phyloP scores from a whole-genome alignment of 2,797 vertebrate species.

The Malacoraja senta region DNA sequence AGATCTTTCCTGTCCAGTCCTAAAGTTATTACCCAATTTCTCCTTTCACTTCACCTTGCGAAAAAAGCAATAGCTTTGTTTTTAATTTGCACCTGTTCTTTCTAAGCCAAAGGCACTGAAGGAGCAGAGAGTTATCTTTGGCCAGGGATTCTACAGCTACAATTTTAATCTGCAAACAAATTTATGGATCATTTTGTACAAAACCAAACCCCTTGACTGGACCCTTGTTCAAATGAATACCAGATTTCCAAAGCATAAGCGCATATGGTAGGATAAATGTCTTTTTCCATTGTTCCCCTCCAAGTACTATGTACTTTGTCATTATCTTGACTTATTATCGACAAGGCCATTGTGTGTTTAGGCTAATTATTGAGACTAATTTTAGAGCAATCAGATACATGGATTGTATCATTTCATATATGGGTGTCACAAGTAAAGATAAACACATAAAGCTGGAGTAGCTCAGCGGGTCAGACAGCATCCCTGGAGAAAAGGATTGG shows the following conservation, averaged over 20 bases:
- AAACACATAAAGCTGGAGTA: too few relatives aligned
- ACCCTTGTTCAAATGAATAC: neutral
- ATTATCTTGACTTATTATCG: neutral
- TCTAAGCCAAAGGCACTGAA: neutral
- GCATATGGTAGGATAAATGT: neutral
- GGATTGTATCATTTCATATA: too few relatives aligned
- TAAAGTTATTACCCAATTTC: neutral
- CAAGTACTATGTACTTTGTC: too few relatives aligned
- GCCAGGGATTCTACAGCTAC: neutral
- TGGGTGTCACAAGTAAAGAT: too few relatives aligned
- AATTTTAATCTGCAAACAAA: neutral
- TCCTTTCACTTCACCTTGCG: neutral
- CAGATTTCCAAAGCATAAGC: neutral
- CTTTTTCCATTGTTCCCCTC: too few relatives aligned
- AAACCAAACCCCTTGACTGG: constrained; percentile 14
- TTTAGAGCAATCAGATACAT: neutral
- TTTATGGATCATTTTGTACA: neutral
- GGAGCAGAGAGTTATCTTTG: neutral
- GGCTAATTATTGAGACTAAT: neutral
- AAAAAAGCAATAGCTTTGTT: neutral
- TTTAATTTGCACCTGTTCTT: constrained; percentile 22
- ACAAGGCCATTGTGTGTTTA: neutral
- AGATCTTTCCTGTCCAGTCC: neutral
- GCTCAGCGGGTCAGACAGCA: too few relatives aligned
- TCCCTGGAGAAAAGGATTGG: too few relatives aligned